A percentile compares a stretch with the other conserved stretches of the same genome.
Evolutionary conservation across 2,888 invertebrate species (phyloP).

Genomic region (Euplagia quadripunctaria): DNA sequence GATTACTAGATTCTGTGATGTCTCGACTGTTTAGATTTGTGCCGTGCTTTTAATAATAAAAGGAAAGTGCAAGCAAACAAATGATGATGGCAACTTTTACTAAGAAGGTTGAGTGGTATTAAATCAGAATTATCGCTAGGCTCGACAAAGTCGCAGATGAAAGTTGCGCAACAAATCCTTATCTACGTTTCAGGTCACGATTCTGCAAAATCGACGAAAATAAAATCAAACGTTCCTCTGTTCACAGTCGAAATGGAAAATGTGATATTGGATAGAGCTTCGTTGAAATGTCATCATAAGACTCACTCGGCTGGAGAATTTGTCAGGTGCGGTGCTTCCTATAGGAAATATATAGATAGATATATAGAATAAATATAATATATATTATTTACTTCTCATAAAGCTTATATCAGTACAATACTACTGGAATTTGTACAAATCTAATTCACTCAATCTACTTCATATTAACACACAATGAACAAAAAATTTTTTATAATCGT

Average conservation of each 20-base stretch:
- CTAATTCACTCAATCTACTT: not conserved
- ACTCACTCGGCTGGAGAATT: constrained; percentile 53
- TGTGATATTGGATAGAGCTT: constrained; percentile 72
- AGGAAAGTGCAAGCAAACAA: constrained; percentile 7
- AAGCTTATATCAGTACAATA: not conserved
- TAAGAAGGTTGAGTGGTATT: constrained; percentile 47
- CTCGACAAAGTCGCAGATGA: constrained; percentile 67
- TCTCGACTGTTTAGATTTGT: constrained; percentile 24
- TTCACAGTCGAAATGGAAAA: constrained; percentile 71
- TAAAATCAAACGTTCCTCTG: constrained; percentile 78
- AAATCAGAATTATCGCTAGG: constrained; percentile 60
- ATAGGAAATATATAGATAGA: too few relatives aligned
- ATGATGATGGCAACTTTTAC: constrained; percentile 25
- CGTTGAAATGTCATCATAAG: constrained; percentile 70
- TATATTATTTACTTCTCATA: not conserved
- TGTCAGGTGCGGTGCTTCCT: constrained; percentile 2
- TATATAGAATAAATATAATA: too few relatives aligned
- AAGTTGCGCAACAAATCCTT: constrained; percentile 75
- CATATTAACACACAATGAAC: not conserved
- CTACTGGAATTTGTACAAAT: not conserved
- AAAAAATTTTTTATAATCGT: not conserved
- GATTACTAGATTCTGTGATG: constrained; percentile 44
- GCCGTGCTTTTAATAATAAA: constrained; percentile 18
- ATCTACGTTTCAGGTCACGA: constrained; percentile 78
- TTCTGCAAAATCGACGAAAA: constrained; percentile 79